A percentile compares a stretch with the other conserved stretches of the same genome.
phyloP scores from a whole-genome alignment of 2,113 vertebrate genomes.

The Hymenochirus boettgeri region DNA sequence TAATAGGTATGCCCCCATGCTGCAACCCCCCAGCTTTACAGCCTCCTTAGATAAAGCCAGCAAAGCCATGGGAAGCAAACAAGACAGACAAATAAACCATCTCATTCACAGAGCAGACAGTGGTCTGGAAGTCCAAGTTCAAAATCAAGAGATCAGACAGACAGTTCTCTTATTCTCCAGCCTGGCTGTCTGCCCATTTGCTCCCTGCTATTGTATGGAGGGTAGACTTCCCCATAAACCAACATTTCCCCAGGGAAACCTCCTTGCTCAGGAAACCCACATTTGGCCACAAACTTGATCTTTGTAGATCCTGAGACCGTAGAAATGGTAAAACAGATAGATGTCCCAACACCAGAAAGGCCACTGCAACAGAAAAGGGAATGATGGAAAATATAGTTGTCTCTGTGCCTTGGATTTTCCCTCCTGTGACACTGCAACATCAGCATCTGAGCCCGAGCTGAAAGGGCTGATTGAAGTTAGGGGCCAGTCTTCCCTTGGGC shows the following conservation, averaged over 20 bases:
- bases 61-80: slow-evolving; percentile 8
- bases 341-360: too few species aligned
- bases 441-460: too few species aligned
- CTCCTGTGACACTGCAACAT: too few species aligned
- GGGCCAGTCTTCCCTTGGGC: too few species aligned
- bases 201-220: neutral
- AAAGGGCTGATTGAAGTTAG: too few species aligned
- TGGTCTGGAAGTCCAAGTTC: slow-evolving; percentile 39
- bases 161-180: slow-evolving; percentile 5
- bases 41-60: slow-evolving; percentile 8
- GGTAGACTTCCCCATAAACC: neutral
- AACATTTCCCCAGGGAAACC: neutral
- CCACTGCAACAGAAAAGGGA: too few species aligned
- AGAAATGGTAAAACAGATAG: too few species aligned
- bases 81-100: slow-evolving; percentile 18
- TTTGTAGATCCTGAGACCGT: too few species aligned
- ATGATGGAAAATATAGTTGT: too few species aligned
- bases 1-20: neutral
- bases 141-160: slow-evolving; percentile 26
- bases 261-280: neutral
- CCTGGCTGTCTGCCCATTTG: slow-evolving; percentile 12
- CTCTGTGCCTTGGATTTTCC: too few species aligned
- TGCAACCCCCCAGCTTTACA: slow-evolving; percentile 33
- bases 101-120: slow-evolving; percentile 25
- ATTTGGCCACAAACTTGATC: neutral